Evolutionary conservation across 2,888 invertebrate genomes (phyloP).

Genomic region (Brachylomia viminalis): DNA sequence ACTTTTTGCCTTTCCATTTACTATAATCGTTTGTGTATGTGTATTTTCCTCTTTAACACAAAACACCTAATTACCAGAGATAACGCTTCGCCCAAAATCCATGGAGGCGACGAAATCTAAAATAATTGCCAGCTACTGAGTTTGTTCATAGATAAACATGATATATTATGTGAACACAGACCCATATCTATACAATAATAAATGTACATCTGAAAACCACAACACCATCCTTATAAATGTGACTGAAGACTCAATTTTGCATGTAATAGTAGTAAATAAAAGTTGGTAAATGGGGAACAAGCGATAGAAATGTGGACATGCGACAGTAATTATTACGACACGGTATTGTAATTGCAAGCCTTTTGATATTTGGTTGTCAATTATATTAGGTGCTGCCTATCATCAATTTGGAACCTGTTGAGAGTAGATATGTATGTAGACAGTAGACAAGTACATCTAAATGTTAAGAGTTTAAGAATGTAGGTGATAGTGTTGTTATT

Average conservation of each 20-base stretch:
- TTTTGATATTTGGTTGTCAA: slow-evolving; percentile 70
- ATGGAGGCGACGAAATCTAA: slow-evolving; percentile 75
- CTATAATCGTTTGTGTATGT: background rate
- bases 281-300: slow-evolving; percentile 48
- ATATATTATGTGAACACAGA: slow-evolving; percentile 76
- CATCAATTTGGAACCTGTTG: slow-evolving; percentile 62
- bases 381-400: slow-evolving; percentile 64
- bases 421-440: slow-evolving; percentile 18
- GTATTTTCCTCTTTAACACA: slow-evolving; percentile 11
- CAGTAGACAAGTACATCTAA: slow-evolving; percentile 31
- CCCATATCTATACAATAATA: slow-evolving; percentile 60
- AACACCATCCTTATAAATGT: slow-evolving; percentile 10
- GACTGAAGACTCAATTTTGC: slow-evolving; percentile 44
- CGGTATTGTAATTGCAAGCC: slow-evolving; percentile 72
- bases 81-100: slow-evolving; percentile 70
- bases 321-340: slow-evolving; percentile 76
- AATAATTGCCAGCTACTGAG: slow-evolving; percentile 79
- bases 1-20: background rate
- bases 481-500: slow-evolving; percentile 1
- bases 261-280: background rate
- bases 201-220: slow-evolving; percentile 28
- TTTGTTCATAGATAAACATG: slow-evolving; percentile 77
- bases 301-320: slow-evolving; percentile 71
- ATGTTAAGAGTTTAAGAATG: slow-evolving; percentile 44
- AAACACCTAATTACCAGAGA: slow-evolving; percentile 49